A percentile compares a stretch with the other conserved stretches of the same genome.
Conservation (phyloP, 2,113 vertebrate genomes). For the Sander lucioperca region DNA sequence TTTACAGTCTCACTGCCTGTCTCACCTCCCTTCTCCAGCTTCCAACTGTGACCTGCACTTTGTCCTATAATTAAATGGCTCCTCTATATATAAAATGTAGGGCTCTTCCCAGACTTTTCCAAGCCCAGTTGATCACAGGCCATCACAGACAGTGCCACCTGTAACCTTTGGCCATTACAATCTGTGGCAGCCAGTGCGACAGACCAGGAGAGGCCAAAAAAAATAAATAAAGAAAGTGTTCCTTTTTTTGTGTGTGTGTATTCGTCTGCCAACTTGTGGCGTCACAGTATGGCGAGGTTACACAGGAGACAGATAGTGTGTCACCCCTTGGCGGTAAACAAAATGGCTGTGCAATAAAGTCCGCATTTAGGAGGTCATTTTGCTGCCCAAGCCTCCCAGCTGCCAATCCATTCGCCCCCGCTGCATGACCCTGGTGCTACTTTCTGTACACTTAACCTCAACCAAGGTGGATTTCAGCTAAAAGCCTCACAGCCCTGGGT, state of each 20-base stretch:
- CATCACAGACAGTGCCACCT: constrained; percentile 35
- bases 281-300: constrained; percentile 47
- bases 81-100: constrained; percentile 26
- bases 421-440: constrained; percentile 42
- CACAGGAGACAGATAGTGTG: constrained; percentile 53
- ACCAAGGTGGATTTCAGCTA: constrained; percentile 63
- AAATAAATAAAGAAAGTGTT: constrained; percentile 19
- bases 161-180: constrained; percentile 48
- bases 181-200: constrained; percentile 21
- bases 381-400: constrained; percentile 40
- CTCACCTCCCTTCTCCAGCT: constrained; percentile 21
- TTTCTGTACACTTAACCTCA: constrained; percentile 70
- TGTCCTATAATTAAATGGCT: constrained; percentile 58
- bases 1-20: constrained; percentile 42
- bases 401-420: constrained; percentile 57
- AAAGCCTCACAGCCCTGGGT: constrained; percentile 59
- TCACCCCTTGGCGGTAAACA: constrained; percentile 61
- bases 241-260: constrained; percentile 29
- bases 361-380: constrained; percentile 68
- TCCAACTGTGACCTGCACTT: constrained; percentile 43
- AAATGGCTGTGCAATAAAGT: constrained; percentile 75
- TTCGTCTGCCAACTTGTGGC: constrained; percentile 45
- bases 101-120: background rate
- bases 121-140: constrained; percentile 20
- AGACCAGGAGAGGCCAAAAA: constrained; percentile 33